Evolutionary conservation across 1,140 invertebrate species (phyloP).

Genomic region (Psix sp.): DNA sequence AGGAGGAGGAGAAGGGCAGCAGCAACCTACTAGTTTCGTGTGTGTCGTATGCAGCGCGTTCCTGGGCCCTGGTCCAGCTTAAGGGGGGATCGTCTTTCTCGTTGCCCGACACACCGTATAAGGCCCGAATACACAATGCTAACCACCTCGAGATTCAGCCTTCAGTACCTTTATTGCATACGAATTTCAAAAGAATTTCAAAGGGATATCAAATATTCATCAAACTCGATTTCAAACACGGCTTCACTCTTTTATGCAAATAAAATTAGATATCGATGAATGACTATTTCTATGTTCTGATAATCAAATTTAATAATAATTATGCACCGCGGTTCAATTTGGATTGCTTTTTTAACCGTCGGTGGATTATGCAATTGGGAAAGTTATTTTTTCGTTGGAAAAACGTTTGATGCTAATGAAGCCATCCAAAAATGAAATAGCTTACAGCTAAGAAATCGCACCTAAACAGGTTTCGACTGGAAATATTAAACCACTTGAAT

Average conservation of each 20-base stretch:
- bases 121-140: constrained; percentile 48
- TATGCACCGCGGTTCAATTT: too few relatives aligned
- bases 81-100: constrained; percentile 48
- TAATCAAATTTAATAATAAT: too few relatives aligned
- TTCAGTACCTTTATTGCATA: constrained; percentile 36
- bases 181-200: constrained; percentile 50
- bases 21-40: constrained; percentile 54
- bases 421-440: too few relatives aligned
- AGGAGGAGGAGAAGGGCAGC: too few relatives aligned
- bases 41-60: constrained; percentile 51
- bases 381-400: too few relatives aligned
- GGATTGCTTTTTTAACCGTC: too few relatives aligned
- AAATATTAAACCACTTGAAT: too few relatives aligned
- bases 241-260: constrained; percentile 7
- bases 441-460: too few relatives aligned
- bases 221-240: constrained; percentile 29
- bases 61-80: constrained; percentile 40
- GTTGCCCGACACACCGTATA: constrained; percentile 51
- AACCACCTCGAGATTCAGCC: constrained; percentile 35
- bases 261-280: not conserved
- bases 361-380: too few relatives aligned
- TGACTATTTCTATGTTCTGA: too few relatives aligned
- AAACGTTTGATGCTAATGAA: too few relatives aligned
- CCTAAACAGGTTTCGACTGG: too few relatives aligned
- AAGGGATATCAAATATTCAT: constrained; percentile 47